Percentiles rank a stretch among this genome's conserved stretches.
These are phyloP conservation scores for Thalassarche chlororhynchos DNA, from an alignment of 2,113 vertebrate species.

Conservation along the genomic window DNA sequence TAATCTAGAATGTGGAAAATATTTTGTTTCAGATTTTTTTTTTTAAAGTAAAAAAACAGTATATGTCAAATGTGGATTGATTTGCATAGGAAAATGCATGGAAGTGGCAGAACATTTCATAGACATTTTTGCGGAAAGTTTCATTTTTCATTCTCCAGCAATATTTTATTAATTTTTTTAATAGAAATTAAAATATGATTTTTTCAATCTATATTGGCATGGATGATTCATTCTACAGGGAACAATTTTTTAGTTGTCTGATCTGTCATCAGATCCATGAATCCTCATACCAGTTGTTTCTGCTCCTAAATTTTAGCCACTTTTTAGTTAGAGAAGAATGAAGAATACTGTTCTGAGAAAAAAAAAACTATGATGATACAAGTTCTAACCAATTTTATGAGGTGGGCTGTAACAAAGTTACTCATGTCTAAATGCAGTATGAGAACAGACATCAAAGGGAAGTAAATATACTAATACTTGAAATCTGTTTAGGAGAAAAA, in stretches of 20 bases:
- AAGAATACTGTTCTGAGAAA: neutral
- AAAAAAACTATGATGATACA: neutral
- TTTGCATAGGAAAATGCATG: neutral
- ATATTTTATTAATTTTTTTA: neutral
- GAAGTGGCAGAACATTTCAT: neutral
- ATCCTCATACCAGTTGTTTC: neutral
- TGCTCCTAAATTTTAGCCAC: neutral
- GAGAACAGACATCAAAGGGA: neutral
- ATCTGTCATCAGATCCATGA: neutral
- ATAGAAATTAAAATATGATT: neutral
- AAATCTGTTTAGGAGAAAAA: neutral
- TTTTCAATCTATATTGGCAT: neutral
- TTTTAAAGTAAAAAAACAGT: neutral
- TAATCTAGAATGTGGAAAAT: neutral
- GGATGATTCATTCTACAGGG: neutral
- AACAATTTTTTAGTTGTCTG: neutral
- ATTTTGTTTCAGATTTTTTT: neutral
- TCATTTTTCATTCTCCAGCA: neutral
- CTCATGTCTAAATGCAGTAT: neutral
- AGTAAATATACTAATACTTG: neutral
- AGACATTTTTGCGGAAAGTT: neutral
- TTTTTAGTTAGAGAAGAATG: neutral
- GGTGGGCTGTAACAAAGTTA: neutral
- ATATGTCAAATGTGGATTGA: neutral
- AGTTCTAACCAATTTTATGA: neutral